A percentile compares a stretch with the other conserved stretches of the same genome.
Evolutionary conservation across 1,140 invertebrate genomes (phyloP).

Genomic region (Laodelphax striatellus): DNA sequence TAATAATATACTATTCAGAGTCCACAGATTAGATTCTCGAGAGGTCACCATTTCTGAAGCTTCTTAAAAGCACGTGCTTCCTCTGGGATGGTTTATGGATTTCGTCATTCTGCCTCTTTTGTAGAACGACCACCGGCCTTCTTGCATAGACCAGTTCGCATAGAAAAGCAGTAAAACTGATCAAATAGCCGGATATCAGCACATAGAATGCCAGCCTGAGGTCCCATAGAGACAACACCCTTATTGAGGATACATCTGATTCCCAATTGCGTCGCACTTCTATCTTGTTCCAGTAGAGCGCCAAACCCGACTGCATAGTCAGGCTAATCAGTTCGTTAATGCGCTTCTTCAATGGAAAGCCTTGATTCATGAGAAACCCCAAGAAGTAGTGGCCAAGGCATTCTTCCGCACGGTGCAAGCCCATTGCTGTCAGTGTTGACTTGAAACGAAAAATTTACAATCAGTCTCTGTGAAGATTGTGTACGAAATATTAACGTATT

Average conservation of each 20-base stretch:
- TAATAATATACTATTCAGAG: too few species aligned
- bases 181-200: background rate
- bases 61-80: too few species aligned
- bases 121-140: background rate
- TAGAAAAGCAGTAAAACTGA: background rate
- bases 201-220: background rate
- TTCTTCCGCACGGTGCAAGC: background rate
- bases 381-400: background rate
- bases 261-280: background rate
- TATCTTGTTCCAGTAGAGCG: background rate
- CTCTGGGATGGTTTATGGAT: too few species aligned
- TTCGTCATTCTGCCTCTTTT: background rate
- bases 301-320: background rate
- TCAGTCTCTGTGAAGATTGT: too few species aligned
- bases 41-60: too few species aligned
- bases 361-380: background rate
- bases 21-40: too few species aligned
- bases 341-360: background rate
- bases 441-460: too few species aligned
- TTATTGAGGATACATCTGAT: too few species aligned
- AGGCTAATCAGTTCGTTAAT: background rate
- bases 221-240: background rate
- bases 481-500: too few species aligned
- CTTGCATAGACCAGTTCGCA: background rate
- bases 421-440: too few species aligned